Base-by-base conservation (phyloP, 1,140 invertebrate species). In the Hestina assimilis region DNA sequence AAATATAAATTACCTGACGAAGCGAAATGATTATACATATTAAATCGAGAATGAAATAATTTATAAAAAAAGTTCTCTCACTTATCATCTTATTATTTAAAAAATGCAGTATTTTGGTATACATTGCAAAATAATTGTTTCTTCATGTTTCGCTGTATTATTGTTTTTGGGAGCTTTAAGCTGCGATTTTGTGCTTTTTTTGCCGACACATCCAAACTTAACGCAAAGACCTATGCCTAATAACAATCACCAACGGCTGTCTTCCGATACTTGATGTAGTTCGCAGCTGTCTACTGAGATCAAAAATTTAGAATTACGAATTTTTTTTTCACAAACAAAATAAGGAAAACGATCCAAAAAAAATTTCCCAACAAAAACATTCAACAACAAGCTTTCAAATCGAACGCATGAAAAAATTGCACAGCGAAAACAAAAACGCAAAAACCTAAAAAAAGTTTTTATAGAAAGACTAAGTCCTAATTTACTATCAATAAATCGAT, bases 71-170 rank as follows among this genome's bases (percentile, higher is more conserved):
- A 74, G 66, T 66, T 66, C 69, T 86, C 79, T 86, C 83, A 83
- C 81, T 83, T 79, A 73, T 77, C 50, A 73, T 72, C 74, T 83
- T 83, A 86, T 47, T 61, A 80, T 80, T 76, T 72, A 86, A 82
- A n/a, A 87, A 87, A 88, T 88, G 85, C 85, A 86, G 75, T 79
- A 84, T 84, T 88, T 88, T 88, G 85, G 85, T 88, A 86, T 88
- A 88, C 75, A 86, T 88, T 88, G 78, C 82, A 82, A 82, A 80
- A 79, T 75, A 79, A 72, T 69, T 66, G 59, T 54, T 69, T 75
- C 43, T 59, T 64, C 69, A 75, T 72, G 82, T 84, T 83, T 82
- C 82, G 83, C 82, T 81, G 43, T 59, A 57, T 60, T 59, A 38
- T 58, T 59, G 33, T 28, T 38, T 33, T 31, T 33, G n/a, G n/a